Percentiles rank a stretch among this genome's conserved stretches.
These are phyloP conservation scores for Calliopsis andreniformis DNA, from an alignment of 1,140 invertebrate species.

Conservation along the genomic window DNA sequence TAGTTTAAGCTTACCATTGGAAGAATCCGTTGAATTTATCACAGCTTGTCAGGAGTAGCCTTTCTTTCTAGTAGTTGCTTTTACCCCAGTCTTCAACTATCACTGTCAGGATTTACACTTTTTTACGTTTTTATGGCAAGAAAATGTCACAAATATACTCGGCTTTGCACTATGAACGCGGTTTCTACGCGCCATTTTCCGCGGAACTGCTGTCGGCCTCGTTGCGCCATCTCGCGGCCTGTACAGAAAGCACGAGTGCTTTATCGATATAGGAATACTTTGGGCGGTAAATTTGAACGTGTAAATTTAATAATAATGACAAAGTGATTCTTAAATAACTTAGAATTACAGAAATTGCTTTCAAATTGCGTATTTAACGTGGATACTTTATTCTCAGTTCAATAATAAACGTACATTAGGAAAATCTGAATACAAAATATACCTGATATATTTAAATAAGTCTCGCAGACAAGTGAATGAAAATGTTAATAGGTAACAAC, in stretches of 20 bases:
- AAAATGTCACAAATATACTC: neutral
- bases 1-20: too few species aligned
- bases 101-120: neutral
- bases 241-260: neutral
- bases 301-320: neutral
- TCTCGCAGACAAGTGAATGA: neutral
- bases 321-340: neutral
- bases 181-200: neutral
- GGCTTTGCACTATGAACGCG: neutral
- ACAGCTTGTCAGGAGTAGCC: neutral
- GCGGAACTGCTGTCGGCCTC: neutral
- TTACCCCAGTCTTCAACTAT: too few species aligned
- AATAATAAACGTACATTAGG: slow-evolving; percentile 12
- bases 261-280: slow-evolving; percentile 13
- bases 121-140: neutral
- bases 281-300: slow-evolving; percentile 3
- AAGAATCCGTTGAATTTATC: too few species aligned
- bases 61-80: rapidly evolving
- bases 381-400: slow-evolving; percentile 21
- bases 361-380: neutral
- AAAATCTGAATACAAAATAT: slow-evolving; percentile 14
- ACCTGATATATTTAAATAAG: neutral
- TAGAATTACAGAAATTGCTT: neutral
- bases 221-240: slow-evolving; percentile 3
- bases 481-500: neutral